Percentiles rank a stretch among this genome's conserved stretches.
Conservation (phyloP, 2,888 invertebrate genomes). For the Acanthosepion pharaonis region DNA sequence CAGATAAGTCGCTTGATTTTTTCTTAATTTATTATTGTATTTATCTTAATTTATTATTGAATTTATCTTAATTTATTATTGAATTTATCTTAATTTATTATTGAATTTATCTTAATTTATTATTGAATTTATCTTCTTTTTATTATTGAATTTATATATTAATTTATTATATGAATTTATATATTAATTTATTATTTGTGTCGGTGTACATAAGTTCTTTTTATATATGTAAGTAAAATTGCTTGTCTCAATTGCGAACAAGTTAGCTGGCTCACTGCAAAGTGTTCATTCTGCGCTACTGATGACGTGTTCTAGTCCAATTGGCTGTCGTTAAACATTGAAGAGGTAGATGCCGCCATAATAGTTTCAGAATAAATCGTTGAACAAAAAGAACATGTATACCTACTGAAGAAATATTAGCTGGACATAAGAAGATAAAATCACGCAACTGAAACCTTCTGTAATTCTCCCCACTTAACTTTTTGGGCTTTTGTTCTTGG, state of each 20-base stretch:
- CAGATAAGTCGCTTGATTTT: no score
- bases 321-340: neutral
- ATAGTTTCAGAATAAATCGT: neutral
- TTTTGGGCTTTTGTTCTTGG: neutral
- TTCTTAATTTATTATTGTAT: no score
- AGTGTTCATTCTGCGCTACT: neutral
- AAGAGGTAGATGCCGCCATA: neutral
- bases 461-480: neutral
- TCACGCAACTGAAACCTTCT: conserved; percentile 22
- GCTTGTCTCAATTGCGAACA: neutral
- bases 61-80: no score
- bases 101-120: no score
- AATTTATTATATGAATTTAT: no score
- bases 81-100: no score
- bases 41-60: no score
- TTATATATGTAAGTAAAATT: neutral
- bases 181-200: neutral
- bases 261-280: neutral
- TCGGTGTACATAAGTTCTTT: neutral
- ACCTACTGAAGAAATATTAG: neutral
- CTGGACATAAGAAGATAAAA: neutral
- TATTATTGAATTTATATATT: no score
- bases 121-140: no score
- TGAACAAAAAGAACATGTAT: neutral
- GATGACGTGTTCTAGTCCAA: neutral